A percentile compares a stretch with the other conserved stretches of the same genome.
These are phyloP conservation scores for Hyperoodon ampullatus DNA, from an alignment of 2,113 vertebrate species.

Conservation along the genomic window DNA sequence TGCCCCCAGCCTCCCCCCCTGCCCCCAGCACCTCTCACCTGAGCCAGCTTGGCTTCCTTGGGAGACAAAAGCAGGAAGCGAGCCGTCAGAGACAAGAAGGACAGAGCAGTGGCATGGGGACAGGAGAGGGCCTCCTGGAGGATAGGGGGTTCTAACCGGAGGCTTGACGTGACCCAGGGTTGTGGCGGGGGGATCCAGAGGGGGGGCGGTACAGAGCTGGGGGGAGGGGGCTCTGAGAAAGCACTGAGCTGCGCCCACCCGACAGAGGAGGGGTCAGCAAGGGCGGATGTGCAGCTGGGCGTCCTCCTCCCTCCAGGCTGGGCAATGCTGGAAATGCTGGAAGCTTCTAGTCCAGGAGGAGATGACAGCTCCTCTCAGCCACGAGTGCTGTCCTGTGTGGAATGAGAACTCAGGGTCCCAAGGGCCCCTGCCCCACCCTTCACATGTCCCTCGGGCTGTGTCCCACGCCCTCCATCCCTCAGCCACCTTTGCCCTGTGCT, in stretches of 20 bases:
- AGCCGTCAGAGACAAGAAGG: neutral
- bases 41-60: neutral
- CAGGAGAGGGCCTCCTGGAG: neutral
- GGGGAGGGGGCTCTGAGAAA: neutral
- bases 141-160: neutral
- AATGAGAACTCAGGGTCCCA: neutral
- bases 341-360: neutral
- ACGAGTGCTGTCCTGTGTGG: neutral
- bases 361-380: neutral
- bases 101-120: neutral
- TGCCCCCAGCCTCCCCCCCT: neutral
- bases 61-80: neutral
- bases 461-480: neutral
- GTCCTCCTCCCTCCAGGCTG: neutral
- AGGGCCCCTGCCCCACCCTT: neutral
- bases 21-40: neutral
- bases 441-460: neutral
- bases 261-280: neutral
- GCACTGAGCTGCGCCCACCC: rapidly evolving
- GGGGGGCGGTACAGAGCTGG: no score
- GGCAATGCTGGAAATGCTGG: neutral
- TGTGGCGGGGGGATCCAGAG: neutral
- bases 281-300: no score
- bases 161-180: neutral
- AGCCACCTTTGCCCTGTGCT: neutral